Evolutionary conservation across 2,888 invertebrate species (phyloP).

Genomic region (Sclerodermus sp.): DNA sequence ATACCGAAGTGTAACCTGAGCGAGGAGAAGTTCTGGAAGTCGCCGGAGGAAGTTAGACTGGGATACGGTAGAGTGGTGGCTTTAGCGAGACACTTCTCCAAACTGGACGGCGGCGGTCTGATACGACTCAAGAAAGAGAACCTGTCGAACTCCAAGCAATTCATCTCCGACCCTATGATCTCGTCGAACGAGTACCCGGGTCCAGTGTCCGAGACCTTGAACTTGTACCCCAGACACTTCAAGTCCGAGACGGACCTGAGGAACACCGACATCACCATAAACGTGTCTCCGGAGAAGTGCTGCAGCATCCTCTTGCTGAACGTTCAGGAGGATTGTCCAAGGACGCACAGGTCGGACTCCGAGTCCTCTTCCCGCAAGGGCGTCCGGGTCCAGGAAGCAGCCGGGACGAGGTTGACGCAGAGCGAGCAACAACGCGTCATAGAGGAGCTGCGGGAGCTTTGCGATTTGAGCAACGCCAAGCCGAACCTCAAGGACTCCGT

Average conservation of each 20-base stretch:
- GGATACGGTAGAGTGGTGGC: slow-evolving; percentile 73
- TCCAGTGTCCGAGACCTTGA: slow-evolving; percentile 2
- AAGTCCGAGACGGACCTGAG: slow-evolving; percentile 49
- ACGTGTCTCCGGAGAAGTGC: slow-evolving; percentile 33
- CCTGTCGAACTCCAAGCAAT: slow-evolving; percentile 38
- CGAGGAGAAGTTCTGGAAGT: slow-evolving; percentile 67
- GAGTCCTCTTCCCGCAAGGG: slow-evolving; percentile 41
- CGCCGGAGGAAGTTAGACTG: slow-evolving; percentile 70
- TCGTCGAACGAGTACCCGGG: slow-evolving; percentile 33
- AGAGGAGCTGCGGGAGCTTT: slow-evolving; percentile 49
- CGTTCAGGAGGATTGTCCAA: slow-evolving; percentile 33
- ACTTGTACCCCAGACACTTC: slow-evolving; percentile 26
- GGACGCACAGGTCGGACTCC: too few species aligned
- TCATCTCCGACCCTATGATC: slow-evolving; percentile 53
- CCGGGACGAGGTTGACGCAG: slow-evolving; percentile 26
- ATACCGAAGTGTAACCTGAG: slow-evolving; percentile 1
- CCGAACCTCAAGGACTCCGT: too few species aligned
- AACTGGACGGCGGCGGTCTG: slow-evolving; percentile 53
- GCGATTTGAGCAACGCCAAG: slow-evolving; percentile 28
- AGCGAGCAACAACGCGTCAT: slow-evolving; percentile 47
- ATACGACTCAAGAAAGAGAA: slow-evolving; percentile 47
- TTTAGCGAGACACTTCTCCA: slow-evolving; percentile 68
- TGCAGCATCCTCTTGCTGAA: slow-evolving; percentile 40
- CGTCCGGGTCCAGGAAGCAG: too few species aligned
- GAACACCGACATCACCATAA: slow-evolving; percentile 26